Evolutionary conservation across 2,888 invertebrate genomes (phyloP), one percentile per base, ranked within the genome.

Genomic region (Macaria liturata): DNA sequence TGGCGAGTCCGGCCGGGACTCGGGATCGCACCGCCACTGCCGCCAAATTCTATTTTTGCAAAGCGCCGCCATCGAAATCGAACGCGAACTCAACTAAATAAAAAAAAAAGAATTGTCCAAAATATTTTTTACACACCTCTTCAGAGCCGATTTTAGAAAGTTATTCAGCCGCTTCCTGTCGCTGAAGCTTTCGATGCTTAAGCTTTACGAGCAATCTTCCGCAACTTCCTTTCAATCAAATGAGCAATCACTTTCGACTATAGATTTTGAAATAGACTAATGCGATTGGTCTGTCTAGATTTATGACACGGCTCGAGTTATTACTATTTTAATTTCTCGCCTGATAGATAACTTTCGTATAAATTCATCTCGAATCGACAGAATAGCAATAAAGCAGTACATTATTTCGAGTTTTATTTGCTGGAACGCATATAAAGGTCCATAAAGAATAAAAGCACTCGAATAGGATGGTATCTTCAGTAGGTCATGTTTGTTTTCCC

Each of bases 41-140:
- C 89, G 90, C 84, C 91, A 85, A 84, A 91, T 84, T 86, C 91
- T 92, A 92, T 92, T 92, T 92, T 91, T 86, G 91, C 91, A 81
- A 87, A 83, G 84, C 89, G 86, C 88, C 86, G 87, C 83, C 83
- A 81, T 76, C 83, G 78, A 80, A 81, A 77, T 84, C 81, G 83
- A 83, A 83, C 84, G 80, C 80, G 80, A 86, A 83, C 82, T 80
- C 81, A 76, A 83, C 78, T 75, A 80, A 85, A 84, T 76, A 83
- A 83, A 76, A 80, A 6, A 81, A 84, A 84, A 86, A 79, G 70
- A 65, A 75, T 70, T 74, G 67, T 68, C 79, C 72, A 77, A 82
- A 79, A 74, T 75, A 72, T 78, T 78, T 82, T 78, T 71, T 62
- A 67, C 69, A 71, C 65, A 69, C 70, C 66, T 68, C 68, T 66